Percentiles rank a stretch among this genome's conserved stretches.
Evolutionary conservation across 2,888 invertebrate species (phyloP).

Genomic region (Drosophila multiciliata): DNA sequence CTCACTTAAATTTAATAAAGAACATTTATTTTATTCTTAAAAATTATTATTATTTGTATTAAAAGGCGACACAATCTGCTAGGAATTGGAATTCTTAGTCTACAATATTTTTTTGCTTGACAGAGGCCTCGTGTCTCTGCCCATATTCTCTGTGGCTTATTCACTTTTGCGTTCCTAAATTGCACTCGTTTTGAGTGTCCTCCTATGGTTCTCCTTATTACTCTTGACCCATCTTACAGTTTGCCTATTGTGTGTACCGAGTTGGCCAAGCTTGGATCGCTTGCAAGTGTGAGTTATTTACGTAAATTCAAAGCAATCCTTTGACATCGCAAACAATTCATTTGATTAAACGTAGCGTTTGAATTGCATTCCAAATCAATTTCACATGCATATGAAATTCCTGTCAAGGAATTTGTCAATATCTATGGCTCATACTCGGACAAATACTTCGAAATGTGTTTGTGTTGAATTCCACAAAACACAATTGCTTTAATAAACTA

Average conservation of each 20-base stretch:
- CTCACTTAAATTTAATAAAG: neutral
- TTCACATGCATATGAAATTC: neutral
- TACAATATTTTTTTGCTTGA: neutral
- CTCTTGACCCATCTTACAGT: neutral
- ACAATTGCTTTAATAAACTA: slow-evolving; percentile 12
- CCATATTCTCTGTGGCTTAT: neutral
- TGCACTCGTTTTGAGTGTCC: neutral
- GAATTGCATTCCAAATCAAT: slow-evolving; percentile 33
- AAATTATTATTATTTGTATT: neutral
- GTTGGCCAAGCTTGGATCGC: neutral
- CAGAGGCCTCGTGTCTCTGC: neutral
- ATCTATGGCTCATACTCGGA: neutral
- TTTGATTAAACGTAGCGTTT: slow-evolving; percentile 7
- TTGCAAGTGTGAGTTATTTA: neutral
- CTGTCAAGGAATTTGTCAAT: neutral
- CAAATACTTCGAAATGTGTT: slow-evolving; percentile 5
- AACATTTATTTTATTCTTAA: neutral
- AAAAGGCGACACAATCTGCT: neutral
- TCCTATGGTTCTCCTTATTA: neutral
- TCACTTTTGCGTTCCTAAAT: neutral
- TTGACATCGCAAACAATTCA: slow-evolving; percentile 14
- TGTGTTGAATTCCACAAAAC: slow-evolving; percentile 10
- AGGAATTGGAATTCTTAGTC: neutral
- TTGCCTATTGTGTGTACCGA: neutral
- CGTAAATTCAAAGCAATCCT: neutral